Evolutionary conservation across 1,140 invertebrate species (phyloP).

Genomic region (Tetramorium alpestre): DNA sequence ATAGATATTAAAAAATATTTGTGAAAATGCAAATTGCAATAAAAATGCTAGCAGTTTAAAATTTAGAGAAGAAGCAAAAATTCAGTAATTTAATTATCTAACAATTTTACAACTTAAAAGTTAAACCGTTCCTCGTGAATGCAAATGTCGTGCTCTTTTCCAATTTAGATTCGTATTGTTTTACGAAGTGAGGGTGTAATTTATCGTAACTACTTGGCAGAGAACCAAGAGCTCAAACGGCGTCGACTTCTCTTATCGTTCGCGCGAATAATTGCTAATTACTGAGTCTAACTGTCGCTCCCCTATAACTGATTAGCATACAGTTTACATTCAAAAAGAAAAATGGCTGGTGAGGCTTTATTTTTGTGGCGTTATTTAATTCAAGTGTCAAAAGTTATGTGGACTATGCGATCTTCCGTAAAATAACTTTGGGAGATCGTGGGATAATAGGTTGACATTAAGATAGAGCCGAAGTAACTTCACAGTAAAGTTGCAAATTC

Average conservation of each 20-base stretch:
- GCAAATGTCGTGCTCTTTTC: not conserved
- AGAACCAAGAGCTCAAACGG: not conserved
- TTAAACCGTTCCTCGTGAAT: not conserved
- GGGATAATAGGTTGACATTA: not conserved
- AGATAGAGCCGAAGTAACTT: not conserved
- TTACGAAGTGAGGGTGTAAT: not conserved
- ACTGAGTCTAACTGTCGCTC: not conserved
- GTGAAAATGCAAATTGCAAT: not conserved
- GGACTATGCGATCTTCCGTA: not conserved
- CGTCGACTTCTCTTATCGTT: not conserved
- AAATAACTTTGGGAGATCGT: not conserved
- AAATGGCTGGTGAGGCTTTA: too few species aligned
- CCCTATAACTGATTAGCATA: not conserved
- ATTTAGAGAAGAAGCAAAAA: not conserved
- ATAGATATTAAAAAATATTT: not conserved
- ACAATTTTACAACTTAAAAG: not conserved
- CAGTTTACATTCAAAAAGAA: not conserved
- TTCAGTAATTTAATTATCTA: slow-evolving; percentile 11
- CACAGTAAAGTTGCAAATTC: not conserved
- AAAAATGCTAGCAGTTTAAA: not conserved
- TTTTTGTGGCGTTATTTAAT: not conserved
- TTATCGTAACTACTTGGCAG: not conserved
- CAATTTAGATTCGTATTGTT: slow-evolving; percentile 31
- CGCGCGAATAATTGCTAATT: slow-evolving; percentile 34
- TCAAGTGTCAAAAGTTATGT: slow-evolving; percentile 1